Conservation (phyloP, 1,140 invertebrate genomes). For the Idris sp. region DNA sequence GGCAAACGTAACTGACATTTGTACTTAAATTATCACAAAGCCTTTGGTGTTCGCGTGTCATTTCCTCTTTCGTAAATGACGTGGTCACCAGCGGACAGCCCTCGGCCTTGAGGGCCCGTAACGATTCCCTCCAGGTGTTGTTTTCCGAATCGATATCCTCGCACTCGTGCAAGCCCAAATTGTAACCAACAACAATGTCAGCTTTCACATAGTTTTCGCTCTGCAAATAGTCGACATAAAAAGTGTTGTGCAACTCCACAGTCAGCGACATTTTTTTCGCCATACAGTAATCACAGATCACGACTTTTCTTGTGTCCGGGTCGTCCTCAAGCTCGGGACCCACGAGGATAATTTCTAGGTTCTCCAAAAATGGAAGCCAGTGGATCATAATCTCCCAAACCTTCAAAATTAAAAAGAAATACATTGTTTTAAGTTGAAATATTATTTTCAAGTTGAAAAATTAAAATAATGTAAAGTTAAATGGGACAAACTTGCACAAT, state of each 20-base stretch:
- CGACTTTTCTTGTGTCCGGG: slow-evolving; percentile 13
- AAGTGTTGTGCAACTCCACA: slow-evolving; percentile 36
- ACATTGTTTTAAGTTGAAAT: too few species aligned
- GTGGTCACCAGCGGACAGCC: slow-evolving; percentile 69
- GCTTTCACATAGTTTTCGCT: slow-evolving; percentile 57
- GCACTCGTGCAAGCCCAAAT: slow-evolving; percentile 68
- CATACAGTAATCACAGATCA: slow-evolving; percentile 62
- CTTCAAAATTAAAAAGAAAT: too few species aligned
- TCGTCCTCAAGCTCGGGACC: slow-evolving; percentile 66
- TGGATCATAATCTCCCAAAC: slow-evolving; percentile 70
- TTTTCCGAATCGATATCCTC: slow-evolving; percentile 52
- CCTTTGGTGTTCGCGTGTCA: slow-evolving; percentile 64
- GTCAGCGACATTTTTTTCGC: slow-evolving; percentile 45
- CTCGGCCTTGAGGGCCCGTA: slow-evolving; percentile 59
- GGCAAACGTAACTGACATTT: slow-evolving; percentile 47
- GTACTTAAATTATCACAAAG: slow-evolving; percentile 58
- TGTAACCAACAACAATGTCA: slow-evolving; percentile 69
- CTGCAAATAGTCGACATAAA: slow-evolving; percentile 64
- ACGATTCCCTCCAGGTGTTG: slow-evolving; percentile 65
- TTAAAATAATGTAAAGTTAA: too few species aligned
- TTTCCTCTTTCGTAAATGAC: slow-evolving; percentile 65
- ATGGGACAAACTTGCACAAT: too few species aligned
- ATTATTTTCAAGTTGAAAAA: too few species aligned
- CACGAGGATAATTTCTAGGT: slow-evolving; percentile 62
- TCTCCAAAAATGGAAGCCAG: slow-evolving; percentile 57